Percentiles rank a stretch among this genome's conserved stretches.
phyloP scores from a whole-genome alignment of 2,797 vertebrate genomes.

The Chloroceryle amazona region DNA sequence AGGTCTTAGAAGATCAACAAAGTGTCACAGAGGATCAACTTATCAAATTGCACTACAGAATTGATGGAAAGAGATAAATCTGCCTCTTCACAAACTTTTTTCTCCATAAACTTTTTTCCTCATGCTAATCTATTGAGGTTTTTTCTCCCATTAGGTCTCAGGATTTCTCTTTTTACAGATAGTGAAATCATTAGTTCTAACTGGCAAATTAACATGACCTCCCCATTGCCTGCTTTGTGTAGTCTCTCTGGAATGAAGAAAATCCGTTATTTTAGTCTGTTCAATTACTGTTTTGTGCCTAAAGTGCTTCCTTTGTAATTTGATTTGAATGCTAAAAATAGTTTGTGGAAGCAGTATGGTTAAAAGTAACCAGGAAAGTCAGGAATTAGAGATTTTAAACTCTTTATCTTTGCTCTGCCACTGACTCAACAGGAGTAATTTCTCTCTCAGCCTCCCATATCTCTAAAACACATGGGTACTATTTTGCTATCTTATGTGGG shows the following conservation, averaged over 20 bases:
- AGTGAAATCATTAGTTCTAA: slow-evolving; percentile 57
- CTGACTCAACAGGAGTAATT: neutral
- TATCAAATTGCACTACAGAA: neutral
- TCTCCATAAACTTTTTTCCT: slow-evolving; percentile 28
- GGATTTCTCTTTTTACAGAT: slow-evolving; percentile 35
- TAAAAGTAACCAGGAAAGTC: neutral
- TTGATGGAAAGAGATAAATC: neutral
- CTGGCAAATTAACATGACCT: slow-evolving; percentile 51
- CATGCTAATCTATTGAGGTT: slow-evolving; percentile 10
- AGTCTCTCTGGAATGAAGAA: neutral
- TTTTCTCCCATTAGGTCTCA: slow-evolving; percentile 41
- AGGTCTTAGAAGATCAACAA: neutral
- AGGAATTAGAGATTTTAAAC: neutral
- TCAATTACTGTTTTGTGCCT: neutral
- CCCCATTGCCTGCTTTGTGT: neutral
- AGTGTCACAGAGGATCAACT: neutral
- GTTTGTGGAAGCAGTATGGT: neutral
- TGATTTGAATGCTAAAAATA: neutral
- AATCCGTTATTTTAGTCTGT: neutral
- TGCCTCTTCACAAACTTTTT: neutral
- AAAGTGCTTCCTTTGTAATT: neutral
- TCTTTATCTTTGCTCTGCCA: neutral
- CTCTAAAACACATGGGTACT: accelerated
- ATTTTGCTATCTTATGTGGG: neutral
- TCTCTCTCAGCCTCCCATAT: neutral